These are phyloP conservation scores for Eucidaris tribuloides DNA, from an alignment of 35 echinoderm and acorn worm species.

Conservation along the genomic window DNA sequence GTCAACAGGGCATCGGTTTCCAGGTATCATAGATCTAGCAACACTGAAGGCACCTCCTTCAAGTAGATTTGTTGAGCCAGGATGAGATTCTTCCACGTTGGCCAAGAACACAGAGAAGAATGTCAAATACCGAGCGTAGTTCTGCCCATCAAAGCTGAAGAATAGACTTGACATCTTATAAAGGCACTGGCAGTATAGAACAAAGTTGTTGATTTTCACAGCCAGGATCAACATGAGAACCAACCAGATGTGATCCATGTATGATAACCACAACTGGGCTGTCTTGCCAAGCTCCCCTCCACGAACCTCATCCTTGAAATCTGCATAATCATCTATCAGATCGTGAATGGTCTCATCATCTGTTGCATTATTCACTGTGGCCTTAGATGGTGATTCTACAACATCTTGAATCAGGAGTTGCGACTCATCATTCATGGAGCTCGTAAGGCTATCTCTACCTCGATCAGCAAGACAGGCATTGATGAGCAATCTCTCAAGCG, in stretches of 20 bases:
- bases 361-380: neutral
- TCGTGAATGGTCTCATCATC: neutral
- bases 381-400: neutral
- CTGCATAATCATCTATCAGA: neutral
- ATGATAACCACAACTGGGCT: slow-evolving; percentile 53
- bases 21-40: slow-evolving; percentile 62
- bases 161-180: slow-evolving; percentile 54
- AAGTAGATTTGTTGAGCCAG: slow-evolving; percentile 37
- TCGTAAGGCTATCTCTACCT: too few relatives aligned
- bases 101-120: slow-evolving; percentile 34
- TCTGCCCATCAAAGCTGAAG: slow-evolving; percentile 46
- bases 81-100: slow-evolving; percentile 49
- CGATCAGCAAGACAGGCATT: too few relatives aligned
- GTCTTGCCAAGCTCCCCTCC: slow-evolving; percentile 55
- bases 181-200: slow-evolving; percentile 1
- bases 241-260: slow-evolving; percentile 60
- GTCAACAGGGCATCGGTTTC: slow-evolving; percentile 63
- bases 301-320: slow-evolving; percentile 17
- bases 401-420: too few relatives aligned
- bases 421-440: too few relatives aligned
- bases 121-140: slow-evolving; percentile 56
- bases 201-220: neutral
- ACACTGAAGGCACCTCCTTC: slow-evolving; percentile 48
- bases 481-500: slow-evolving; percentile 47
- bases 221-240: slow-evolving; percentile 15